Evolutionary conservation across 2,797 vertebrate species (phyloP), one percentile per base, ranked within the genome.

Genomic region (Ctenopoma kingsleyae): DNA sequence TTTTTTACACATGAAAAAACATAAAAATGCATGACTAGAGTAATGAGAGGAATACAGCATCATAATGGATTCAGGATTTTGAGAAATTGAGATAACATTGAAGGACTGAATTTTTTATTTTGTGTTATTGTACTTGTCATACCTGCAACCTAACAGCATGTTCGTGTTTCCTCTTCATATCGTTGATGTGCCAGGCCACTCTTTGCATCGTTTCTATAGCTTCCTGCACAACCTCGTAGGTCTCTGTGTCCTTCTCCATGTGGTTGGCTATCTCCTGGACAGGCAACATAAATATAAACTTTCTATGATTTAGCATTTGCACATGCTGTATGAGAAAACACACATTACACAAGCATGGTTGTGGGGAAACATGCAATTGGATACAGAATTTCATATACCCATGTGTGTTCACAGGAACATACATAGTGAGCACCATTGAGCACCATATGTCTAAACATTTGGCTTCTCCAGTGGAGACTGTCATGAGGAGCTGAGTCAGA

Each of bases 131-230:
- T 12, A 13, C 22, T 50, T 11, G 41, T 85, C 73, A 65, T 91
- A 99, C 98, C 95, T 99, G 98, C 59, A 99, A 76, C 68, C 98
- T 93, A 23, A 99, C 94, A 0, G 97, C 95, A 0, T 99, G 98
- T 78, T 99, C 98, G 0, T 99, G 98, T 47, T 98, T 99, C 89
- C 98, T 95, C 92, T 99, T 99, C 98, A 99, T 99, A 90, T 99
- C 97, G 46, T 99, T 99, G 92, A 99, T 99, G 90, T 99, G 97
- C 97, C 97, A 98, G 19, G 98, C 98, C 40, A 99, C 98, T 23
- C 97, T 95, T 93, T 99, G 98, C 98, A 99, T 99, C 4, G 97
- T 99, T 83, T 99, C 97, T 36, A 99, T 99, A 41, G 98, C 98
- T 57, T 99, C 97, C 49, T 96, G 95, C 74, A 99, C 97, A 23